Conservation (phyloP, 2,888 invertebrate genomes). For the Apamea monoglypha region DNA sequence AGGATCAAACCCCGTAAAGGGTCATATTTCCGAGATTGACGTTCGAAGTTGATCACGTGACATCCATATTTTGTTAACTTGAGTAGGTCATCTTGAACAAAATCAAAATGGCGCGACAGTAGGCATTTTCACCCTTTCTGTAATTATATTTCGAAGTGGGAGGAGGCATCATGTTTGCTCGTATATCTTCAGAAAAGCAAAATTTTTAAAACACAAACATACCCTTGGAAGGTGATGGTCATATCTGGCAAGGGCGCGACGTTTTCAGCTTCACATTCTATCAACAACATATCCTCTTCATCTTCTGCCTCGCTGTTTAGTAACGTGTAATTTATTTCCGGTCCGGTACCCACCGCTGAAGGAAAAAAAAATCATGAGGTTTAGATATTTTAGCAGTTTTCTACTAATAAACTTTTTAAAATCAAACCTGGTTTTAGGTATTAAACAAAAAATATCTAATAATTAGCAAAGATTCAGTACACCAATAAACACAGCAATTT, state of each 20-base stretch:
- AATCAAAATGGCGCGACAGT: too few relatives aligned
- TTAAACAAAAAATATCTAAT: background rate
- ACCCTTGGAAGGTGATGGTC: slow-evolving; percentile 77
- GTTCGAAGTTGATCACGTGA: too few relatives aligned
- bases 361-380: slow-evolving; percentile 21
- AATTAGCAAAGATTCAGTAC: background rate
- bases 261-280: slow-evolving; percentile 77
- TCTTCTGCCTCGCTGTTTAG: slow-evolving; percentile 73
- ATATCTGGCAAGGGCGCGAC: slow-evolving; percentile 82
- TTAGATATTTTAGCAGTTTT: background rate
- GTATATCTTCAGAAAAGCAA: background rate
- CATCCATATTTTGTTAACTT: too few relatives aligned
- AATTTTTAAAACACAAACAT: slow-evolving; percentile 36
- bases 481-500: background rate
- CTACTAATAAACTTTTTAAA: background rate
- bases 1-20: too few relatives aligned
- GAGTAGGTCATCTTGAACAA: too few relatives aligned
- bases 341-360: slow-evolving; percentile 80
- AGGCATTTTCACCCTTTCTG: too few relatives aligned
- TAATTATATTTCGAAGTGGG: background rate
- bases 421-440: background rate
- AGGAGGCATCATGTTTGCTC: background rate
- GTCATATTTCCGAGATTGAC: too few relatives aligned
- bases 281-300: slow-evolving; percentile 70
- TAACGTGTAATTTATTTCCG: slow-evolving; percentile 75